phyloP scores from a whole-genome alignment of 1,140 invertebrate species.

The Thalassaphorura encarpata region DNA sequence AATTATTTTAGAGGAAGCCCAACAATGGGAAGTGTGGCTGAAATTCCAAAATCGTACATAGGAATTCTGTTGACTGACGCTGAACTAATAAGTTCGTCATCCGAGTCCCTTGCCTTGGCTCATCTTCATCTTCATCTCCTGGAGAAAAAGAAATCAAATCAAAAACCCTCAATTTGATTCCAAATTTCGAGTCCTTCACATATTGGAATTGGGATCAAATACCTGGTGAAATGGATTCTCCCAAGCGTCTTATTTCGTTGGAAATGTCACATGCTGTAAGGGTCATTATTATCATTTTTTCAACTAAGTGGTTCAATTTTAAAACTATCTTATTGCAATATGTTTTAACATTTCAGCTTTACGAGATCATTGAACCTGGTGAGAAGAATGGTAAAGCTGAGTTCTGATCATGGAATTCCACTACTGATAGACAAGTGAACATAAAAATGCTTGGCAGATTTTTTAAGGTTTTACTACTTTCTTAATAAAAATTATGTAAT shows the following conservation, averaged over 20 bases:
- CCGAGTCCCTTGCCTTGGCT: too few species aligned
- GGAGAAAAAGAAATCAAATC: neutral
- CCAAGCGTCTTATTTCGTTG: slow-evolving; percentile 60
- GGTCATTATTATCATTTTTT: slow-evolving; percentile 18
- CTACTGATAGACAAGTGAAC: neutral
- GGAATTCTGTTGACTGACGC: too few species aligned
- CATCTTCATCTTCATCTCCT: too few species aligned
- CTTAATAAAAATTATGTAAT: too few species aligned
- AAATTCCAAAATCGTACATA: too few species aligned
- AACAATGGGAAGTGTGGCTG: too few species aligned
- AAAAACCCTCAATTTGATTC: slow-evolving; percentile 49
- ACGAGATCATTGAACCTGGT: neutral
- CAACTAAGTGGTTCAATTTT: neutral
- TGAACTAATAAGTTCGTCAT: too few species aligned
- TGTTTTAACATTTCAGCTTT: neutral
- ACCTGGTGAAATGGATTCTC: slow-evolving; percentile 56
- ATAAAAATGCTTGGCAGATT: too few species aligned
- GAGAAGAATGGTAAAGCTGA: neutral
- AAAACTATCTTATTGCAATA: neutral
- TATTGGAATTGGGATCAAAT: slow-evolving; percentile 72
- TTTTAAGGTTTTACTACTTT: too few species aligned
- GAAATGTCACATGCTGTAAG: slow-evolving; percentile 61
- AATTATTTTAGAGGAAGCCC: too few species aligned
- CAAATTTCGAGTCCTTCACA: slow-evolving; percentile 52
- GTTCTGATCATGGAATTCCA: neutral